Conservation (phyloP, 2,888 invertebrate species). For the Chelonus formosanus region DNA sequence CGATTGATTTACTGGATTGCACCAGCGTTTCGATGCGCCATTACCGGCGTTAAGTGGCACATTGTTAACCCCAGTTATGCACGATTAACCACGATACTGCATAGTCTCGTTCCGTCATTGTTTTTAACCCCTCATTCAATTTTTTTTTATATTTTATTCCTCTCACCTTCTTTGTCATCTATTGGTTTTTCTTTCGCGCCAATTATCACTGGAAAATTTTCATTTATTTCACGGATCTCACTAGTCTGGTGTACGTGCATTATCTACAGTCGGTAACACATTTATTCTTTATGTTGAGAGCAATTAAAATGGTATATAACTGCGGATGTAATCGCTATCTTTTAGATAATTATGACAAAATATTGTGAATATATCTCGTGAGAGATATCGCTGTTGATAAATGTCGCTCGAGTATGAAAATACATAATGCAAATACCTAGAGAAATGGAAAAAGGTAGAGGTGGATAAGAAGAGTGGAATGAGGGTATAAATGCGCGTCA, state of each 20-base stretch:
- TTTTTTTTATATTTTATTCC: constrained; percentile 13
- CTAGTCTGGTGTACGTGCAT: not conserved
- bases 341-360: too few species aligned
- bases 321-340: too few species aligned
- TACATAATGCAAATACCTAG: too few species aligned
- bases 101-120: constrained; percentile 4
- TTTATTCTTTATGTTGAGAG: too few species aligned
- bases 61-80: constrained; percentile 39
- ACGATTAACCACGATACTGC: constrained; percentile 34
- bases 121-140: constrained; percentile 18
- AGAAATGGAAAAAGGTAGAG: too few species aligned
- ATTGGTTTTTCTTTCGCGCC: not conserved
- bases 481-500: constrained; percentile 36
- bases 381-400: too few species aligned
- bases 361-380: too few species aligned
- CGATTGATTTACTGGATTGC: constrained; percentile 38
- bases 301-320: too few species aligned
- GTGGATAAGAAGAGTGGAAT: too few species aligned
- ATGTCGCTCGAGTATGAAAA: too few species aligned
- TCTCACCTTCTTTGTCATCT: not conserved
- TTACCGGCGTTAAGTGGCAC: constrained; percentile 38
- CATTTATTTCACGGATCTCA: not conserved
- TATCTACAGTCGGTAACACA: not conserved
- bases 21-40: constrained; percentile 36
- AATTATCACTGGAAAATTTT: too few species aligned